These are phyloP conservation scores for Australoheros scitulus DNA, from an alignment of 2,113 vertebrate species.

Conservation along the genomic window DNA sequence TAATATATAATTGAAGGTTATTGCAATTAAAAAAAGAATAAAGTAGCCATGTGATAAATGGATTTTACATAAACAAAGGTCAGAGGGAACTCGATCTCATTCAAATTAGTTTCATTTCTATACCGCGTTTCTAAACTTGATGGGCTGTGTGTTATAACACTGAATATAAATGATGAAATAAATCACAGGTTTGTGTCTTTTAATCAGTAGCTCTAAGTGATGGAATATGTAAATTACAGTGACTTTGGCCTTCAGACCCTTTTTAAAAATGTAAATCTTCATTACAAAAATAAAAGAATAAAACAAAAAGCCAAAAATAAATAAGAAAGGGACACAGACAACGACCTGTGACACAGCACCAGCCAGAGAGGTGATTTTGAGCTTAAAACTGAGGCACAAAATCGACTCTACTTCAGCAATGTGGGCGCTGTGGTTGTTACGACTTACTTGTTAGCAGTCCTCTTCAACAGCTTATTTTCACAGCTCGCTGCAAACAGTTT, in stretches of 20 bases:
- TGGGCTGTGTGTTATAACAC: background rate
- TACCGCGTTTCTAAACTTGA: background rate
- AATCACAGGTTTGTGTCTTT: background rate
- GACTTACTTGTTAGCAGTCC: background rate
- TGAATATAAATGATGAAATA: background rate
- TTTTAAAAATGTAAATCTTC: accelerated
- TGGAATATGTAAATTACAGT: background rate
- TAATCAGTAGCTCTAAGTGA: background rate
- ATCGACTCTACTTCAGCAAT: background rate
- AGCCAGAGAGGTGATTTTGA: no score
- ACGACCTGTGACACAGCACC: no score
- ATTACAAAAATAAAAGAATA: background rate
- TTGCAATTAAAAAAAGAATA: background rate
- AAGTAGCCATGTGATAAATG: no score
- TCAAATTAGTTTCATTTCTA: background rate
- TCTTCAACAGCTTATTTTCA: background rate
- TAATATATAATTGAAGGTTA: no score
- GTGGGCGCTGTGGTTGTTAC: background rate
- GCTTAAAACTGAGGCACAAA: background rate
- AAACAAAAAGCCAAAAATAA: background rate
- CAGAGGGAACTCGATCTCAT: background rate
- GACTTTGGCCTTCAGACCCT: background rate
- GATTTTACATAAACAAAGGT: background rate
- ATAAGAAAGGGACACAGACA: background rate
- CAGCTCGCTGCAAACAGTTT: background rate